Evolutionary conservation across 2,888 invertebrate species (phyloP).

Genomic region (Allacma fusca): DNA sequence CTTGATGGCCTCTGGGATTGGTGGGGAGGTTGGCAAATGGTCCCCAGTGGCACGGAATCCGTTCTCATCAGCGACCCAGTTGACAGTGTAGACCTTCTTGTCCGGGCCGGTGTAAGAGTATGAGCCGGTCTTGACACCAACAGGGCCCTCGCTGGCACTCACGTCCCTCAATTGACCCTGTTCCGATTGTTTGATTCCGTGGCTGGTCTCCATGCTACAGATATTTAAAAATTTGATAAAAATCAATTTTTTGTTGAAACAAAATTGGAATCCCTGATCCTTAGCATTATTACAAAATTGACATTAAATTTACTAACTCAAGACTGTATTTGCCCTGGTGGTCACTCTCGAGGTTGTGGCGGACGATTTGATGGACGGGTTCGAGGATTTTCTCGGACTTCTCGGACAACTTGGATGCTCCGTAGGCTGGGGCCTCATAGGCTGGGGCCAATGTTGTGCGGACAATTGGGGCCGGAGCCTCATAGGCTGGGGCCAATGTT

Average conservation of each 20-base stretch:
- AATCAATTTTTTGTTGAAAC: background rate
- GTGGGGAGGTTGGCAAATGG: conserved; percentile 50
- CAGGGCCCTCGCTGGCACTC: conserved; percentile 45
- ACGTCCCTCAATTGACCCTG: conserved; percentile 44
- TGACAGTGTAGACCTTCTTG: conserved; percentile 43
- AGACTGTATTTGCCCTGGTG: conserved; percentile 51
- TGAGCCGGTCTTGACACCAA: conserved; percentile 44
- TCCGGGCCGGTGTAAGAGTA: conserved; percentile 48
- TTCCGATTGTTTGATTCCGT: conserved; percentile 37
- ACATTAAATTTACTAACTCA: conserved; percentile 48
- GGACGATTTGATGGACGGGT: conserved; percentile 50
- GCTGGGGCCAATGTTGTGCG: background rate
- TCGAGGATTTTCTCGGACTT: background rate
- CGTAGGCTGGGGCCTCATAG: conserved; percentile 21
- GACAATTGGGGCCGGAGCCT: conserved; percentile 2
- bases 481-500: background rate
- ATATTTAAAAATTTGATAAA: background rate
- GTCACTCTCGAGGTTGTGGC: conserved; percentile 48
- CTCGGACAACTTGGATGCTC: background rate
- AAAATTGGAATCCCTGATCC: background rate
- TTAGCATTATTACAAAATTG: background rate
- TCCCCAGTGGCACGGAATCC: conserved; percentile 49
- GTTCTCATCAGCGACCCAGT: conserved; percentile 49
- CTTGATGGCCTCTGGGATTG: conserved; percentile 49
- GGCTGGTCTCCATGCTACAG: conserved; percentile 41